These are phyloP conservation scores for Pomatorhinus ruficollis DNA, from an alignment of 2,113 vertebrate species.

Conservation along the genomic window DNA sequence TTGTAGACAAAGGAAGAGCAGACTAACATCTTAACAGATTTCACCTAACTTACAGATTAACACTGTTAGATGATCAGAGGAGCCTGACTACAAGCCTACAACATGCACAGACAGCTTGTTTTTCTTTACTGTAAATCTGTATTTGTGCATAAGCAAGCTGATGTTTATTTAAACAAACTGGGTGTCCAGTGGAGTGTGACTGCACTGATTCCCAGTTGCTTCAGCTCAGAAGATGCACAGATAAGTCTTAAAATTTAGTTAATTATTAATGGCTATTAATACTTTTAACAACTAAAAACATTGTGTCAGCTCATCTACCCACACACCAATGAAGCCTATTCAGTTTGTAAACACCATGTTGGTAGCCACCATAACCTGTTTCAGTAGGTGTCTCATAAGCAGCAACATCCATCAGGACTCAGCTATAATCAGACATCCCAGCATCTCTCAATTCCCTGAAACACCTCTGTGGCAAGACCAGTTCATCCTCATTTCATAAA, in stretches of 20 bases:
- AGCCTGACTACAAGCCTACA: not conserved
- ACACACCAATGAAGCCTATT: accelerated
- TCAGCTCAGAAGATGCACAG: not conserved
- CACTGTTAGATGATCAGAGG: not conserved
- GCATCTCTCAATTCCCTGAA: not conserved
- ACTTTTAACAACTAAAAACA: not conserved
- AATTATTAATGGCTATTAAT: not conserved
- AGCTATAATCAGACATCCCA: not conserved
- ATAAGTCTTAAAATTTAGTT: not conserved
- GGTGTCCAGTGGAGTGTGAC: not conserved
- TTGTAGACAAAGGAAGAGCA: not conserved
- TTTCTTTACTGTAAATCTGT: not conserved
- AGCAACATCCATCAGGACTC: not conserved
- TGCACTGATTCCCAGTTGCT: not conserved
- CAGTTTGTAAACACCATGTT: not conserved
- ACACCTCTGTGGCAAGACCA: not conserved
- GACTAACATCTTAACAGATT: not conserved
- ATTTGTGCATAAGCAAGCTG: not conserved
- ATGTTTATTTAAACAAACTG: not conserved
- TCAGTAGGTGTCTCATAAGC: not conserved
- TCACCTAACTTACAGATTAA: not conserved
- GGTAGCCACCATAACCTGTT: not conserved
- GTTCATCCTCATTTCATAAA: not conserved
- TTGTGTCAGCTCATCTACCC: not conserved
- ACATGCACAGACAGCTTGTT: not conserved